Conservation (phyloP, 92 coral and sea anemone species). For the Pocillopora grandis region DNA sequence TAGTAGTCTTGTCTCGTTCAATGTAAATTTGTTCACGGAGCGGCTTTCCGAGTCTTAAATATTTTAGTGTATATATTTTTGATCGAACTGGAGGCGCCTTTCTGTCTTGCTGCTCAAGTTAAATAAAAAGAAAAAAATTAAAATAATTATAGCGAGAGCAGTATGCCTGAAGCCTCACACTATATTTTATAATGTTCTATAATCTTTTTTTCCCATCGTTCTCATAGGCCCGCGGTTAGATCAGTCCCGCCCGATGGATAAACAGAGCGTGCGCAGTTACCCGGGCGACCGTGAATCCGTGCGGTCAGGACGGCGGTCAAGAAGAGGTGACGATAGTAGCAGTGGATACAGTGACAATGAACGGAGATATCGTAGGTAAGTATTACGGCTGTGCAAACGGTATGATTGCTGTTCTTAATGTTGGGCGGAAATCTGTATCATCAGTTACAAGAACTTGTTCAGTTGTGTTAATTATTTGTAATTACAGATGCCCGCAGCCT, state of each 20-base stretch:
- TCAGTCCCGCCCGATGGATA: conserved; percentile 80
- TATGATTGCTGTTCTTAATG: too few species aligned
- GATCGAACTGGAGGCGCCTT: background rate
- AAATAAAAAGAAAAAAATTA: background rate
- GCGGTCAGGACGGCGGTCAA: conserved; percentile 83
- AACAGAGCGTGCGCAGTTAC: conserved; percentile 92
- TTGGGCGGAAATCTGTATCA: too few species aligned
- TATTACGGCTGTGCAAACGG: background rate
- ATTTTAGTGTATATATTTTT: background rate
- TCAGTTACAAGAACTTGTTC: too few species aligned
- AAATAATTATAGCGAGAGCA: background rate
- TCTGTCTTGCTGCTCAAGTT: background rate
- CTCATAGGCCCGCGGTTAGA: conserved; percentile 64
- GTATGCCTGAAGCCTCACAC: background rate
- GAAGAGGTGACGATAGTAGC: conserved; percentile 80
- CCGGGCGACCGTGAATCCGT: conserved; percentile 92
- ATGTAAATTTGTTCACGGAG: background rate
- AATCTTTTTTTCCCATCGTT: background rate
- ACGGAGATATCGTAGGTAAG: conserved; percentile 70
- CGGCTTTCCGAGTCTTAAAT: background rate
- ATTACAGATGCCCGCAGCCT: too few species aligned
- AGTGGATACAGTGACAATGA: conserved; percentile 87
- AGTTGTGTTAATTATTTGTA: too few species aligned
- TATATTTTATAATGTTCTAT: background rate
- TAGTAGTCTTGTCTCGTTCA: background rate